phyloP scores from a whole-genome alignment of 1,140 invertebrate species.

The Aphelinus atriplicis region DNA sequence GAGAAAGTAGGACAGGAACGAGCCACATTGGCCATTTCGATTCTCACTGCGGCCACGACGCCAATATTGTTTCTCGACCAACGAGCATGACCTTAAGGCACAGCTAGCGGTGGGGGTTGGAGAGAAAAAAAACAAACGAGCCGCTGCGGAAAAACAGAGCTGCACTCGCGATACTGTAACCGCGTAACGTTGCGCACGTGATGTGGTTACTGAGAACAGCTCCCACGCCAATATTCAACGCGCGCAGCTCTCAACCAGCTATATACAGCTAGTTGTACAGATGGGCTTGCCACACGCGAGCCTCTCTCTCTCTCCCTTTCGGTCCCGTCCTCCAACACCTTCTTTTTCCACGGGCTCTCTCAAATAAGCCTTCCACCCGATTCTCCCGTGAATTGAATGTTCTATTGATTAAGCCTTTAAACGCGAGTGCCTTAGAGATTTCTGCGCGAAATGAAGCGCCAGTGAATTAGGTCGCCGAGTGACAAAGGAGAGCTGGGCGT shows the following conservation, averaged over 20 bases:
- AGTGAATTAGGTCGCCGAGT: no score
- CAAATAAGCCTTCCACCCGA: no score
- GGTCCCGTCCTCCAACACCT: no score
- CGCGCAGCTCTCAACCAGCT: conserved; percentile 18
- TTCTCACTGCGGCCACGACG: neutral
- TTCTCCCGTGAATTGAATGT: no score
- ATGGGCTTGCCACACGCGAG: no score
- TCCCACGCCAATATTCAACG: conserved; percentile 27
- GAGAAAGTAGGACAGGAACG: neutral
- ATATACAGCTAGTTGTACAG: neutral
- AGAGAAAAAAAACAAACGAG: neutral
- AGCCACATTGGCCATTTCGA: neutral
- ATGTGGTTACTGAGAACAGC: conserved; percentile 9
- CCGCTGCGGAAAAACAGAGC: no score
- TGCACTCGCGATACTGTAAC: conserved; percentile 17
- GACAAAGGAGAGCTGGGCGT: no score
- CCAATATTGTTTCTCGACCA: neutral
- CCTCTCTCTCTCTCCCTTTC: no score
- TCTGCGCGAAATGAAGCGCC: no score
- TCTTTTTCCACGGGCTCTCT: no score
- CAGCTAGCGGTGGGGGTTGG: neutral
- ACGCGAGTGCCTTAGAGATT: no score
- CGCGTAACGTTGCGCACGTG: conserved; percentile 33
- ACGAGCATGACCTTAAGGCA: conserved; percentile 18
- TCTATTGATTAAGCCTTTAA: no score